Evolutionary conservation across 2,113 vertebrate genomes (phyloP).

Genomic region (Corythoichthys haematopterus): DNA sequence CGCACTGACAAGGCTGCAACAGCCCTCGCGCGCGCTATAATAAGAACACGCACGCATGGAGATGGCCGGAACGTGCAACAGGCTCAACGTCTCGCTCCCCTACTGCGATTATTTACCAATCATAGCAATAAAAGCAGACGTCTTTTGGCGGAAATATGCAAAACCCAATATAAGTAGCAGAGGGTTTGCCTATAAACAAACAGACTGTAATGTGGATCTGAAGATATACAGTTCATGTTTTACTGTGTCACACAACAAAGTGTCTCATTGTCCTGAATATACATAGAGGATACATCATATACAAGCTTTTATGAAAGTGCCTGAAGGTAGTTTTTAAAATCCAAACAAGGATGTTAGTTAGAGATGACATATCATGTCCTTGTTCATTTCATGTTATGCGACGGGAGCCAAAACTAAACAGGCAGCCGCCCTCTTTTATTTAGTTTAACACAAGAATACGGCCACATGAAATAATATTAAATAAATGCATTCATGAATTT

Average conservation of each 20-base stretch:
- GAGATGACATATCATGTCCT: constrained; percentile 13
- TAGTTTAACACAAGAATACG: background rate
- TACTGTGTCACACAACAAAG: background rate
- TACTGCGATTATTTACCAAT: constrained; percentile 1
- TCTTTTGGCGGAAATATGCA: background rate
- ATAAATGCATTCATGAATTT: background rate
- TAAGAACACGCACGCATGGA: constrained; percentile 24
- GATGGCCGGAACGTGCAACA: constrained; percentile 22
- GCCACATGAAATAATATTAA: background rate
- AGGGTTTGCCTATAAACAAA: background rate
- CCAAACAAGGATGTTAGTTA: constrained; percentile 11
- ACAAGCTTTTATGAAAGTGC: constrained; percentile 4
- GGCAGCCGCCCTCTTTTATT: constrained; percentile 1
- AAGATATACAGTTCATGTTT: background rate
- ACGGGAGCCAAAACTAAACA: constrained; percentile 1
- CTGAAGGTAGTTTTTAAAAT: constrained; percentile 11
- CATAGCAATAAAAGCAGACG: background rate
- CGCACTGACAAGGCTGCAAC: constrained; percentile 75
- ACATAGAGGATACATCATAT: background rate
- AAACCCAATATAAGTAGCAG: background rate
- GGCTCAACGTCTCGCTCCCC: constrained; percentile 8
- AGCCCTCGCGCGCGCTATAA: constrained; percentile 46
- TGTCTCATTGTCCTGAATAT: background rate
- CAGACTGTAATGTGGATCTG: background rate
- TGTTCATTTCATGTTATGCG: background rate